Evolutionary conservation across 2,888 invertebrate species (phyloP).

Genomic region (Cecidostiba fungosa): DNA sequence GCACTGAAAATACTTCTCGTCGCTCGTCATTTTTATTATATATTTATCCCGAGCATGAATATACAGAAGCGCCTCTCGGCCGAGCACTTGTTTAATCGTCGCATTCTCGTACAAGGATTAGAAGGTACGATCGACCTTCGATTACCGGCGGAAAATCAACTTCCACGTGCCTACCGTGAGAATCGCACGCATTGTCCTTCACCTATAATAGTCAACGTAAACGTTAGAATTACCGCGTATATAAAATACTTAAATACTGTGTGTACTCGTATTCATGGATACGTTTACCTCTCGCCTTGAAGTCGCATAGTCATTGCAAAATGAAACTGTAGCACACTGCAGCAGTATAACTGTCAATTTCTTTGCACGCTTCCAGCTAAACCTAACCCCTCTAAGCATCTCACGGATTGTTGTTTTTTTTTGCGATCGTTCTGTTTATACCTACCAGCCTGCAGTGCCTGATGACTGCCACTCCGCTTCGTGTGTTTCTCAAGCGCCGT

Average conservation of each 20-base stretch:
- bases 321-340: constrained; percentile 33
- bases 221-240: constrained; percentile 51
- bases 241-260: constrained; percentile 51
- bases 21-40: constrained; percentile 10
- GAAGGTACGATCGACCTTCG: constrained; percentile 63
- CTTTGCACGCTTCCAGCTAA: constrained; percentile 32
- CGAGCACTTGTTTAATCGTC: constrained; percentile 54
- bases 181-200: constrained; percentile 63
- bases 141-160: constrained; percentile 61
- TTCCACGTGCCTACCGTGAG: constrained; percentile 63
- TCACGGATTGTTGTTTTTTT: constrained; percentile 3
- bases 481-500: constrained; percentile 9
- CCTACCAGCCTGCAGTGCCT: not conserved
- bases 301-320: constrained; percentile 44
- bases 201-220: constrained; percentile 59
- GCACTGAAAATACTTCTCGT: not conserved
- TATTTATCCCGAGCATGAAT: not conserved
- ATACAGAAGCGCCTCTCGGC: constrained; percentile 18
- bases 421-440: not conserved
- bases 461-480: not conserved
- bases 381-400: constrained; percentile 10
- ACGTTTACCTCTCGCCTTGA: constrained; percentile 58
- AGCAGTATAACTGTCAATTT: constrained; percentile 40
- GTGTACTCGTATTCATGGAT: constrained; percentile 23
- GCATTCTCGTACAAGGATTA: constrained; percentile 58